Conservation (phyloP, 1,140 invertebrate species). For the Amyelois transitella region DNA sequence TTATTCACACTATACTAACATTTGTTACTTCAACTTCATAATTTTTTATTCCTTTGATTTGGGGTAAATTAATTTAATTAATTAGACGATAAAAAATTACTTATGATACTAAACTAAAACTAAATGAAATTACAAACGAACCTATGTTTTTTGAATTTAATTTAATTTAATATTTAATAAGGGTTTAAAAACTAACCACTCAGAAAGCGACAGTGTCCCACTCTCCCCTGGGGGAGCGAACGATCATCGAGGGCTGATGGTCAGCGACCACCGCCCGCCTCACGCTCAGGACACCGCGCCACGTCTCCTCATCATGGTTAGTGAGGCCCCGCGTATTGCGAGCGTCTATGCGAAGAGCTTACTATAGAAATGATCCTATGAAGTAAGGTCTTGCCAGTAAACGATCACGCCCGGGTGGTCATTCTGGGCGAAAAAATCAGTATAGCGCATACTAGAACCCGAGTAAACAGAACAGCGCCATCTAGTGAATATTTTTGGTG, state of each 20-base stretch:
- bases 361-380: slow-evolving; percentile 38
- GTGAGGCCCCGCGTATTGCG: slow-evolving; percentile 22
- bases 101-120: too few species aligned
- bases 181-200: slow-evolving; percentile 20
- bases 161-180: slow-evolving; percentile 8
- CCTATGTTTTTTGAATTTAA: too few species aligned
- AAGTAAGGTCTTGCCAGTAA: slow-evolving; percentile 26
- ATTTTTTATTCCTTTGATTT: too few species aligned
- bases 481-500: slow-evolving; percentile 2
- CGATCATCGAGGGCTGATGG: slow-evolving; percentile 37
- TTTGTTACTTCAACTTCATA: too few species aligned
- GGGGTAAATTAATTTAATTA: too few species aligned
- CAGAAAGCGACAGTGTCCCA: slow-evolving; percentile 22
- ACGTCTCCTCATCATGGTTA: slow-evolving; percentile 28
- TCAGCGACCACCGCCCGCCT: slow-evolving; percentile 19
- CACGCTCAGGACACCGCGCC: slow-evolving; percentile 31
- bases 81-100: too few species aligned
- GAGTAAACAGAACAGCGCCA: slow-evolving; percentile 6
- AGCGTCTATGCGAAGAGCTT: slow-evolving; percentile 24
- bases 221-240: slow-evolving; percentile 16
- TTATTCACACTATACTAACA: too few species aligned
- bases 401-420: neutral
- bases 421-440: slow-evolving; percentile 13
- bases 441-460: slow-evolving; percentile 15
- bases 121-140: too few species aligned